A percentile compares a stretch with the other conserved stretches of the same genome.
phyloP scores from a whole-genome alignment of 2,113 vertebrate species.

The Oncorhynchus nerka region DNA sequence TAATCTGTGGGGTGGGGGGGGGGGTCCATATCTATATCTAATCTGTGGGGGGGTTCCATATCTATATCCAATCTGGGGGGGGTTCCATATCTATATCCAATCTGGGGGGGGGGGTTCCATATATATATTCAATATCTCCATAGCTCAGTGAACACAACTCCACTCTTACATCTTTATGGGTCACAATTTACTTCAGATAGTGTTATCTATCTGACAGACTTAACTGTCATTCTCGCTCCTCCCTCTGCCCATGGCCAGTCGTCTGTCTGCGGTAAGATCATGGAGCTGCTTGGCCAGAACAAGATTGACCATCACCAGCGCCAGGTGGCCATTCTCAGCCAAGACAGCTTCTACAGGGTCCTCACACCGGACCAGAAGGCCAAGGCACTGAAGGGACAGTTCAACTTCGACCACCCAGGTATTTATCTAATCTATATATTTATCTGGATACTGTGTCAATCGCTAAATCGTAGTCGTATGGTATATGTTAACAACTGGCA shows the following conservation, averaged over 20 bases:
- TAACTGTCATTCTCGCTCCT: not conserved
- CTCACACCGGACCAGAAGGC: constrained; percentile 93
- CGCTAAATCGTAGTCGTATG: no score
- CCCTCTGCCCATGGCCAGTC: constrained; percentile 72
- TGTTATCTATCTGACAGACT: no score
- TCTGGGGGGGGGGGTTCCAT: no score
- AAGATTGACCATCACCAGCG: constrained; percentile 93
- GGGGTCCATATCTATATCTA: no score
- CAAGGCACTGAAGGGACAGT: constrained; percentile 94
- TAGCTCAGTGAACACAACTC: not conserved
- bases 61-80: no score
- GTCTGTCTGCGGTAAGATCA: constrained; percentile 93
- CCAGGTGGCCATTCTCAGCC: constrained; percentile 95
- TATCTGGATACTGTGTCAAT: not conserved
- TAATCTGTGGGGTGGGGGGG: no score
- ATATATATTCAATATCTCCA: not conserved
- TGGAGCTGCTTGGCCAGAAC: constrained; percentile 95
- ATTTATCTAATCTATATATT: constrained; percentile 10
- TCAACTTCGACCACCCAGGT: constrained; percentile 99
- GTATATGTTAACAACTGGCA: no score
- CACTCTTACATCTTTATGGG: not conserved
- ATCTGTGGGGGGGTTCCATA: no score
- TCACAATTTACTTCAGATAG: not conserved
- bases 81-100: no score
- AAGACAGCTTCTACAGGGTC: constrained; percentile 95